These are phyloP conservation scores for Ophion costatus DNA, from an alignment of 2,888 invertebrate genomes.

Conservation along the genomic window DNA sequence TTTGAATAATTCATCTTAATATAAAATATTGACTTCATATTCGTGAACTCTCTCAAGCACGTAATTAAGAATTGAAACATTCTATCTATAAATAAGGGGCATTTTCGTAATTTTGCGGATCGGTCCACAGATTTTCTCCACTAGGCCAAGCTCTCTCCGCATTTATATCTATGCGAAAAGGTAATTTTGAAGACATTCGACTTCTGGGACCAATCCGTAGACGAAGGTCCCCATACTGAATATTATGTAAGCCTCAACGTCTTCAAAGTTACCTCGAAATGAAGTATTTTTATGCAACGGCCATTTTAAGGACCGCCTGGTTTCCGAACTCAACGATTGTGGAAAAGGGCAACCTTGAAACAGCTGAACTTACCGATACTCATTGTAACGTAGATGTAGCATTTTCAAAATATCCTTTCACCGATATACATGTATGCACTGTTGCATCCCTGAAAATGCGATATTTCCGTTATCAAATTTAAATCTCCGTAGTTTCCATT, in stretches of 20 bases:
- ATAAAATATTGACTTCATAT: background rate
- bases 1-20: background rate
- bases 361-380: background rate
- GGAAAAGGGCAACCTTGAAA: background rate
- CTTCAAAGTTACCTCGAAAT: background rate
- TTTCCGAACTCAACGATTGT: background rate
- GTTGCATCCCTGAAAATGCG: constrained; percentile 29
- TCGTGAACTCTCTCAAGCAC: background rate
- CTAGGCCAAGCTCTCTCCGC: background rate
- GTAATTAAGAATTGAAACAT: constrained; percentile 13
- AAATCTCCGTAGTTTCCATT: constrained; percentile 44
- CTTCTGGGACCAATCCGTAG: background rate
- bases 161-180: background rate
- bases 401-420: background rate
- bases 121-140: constrained; percentile 29
- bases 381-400: background rate
- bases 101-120: constrained; percentile 35
- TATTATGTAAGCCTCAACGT: background rate
- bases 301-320: background rate
- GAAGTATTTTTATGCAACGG: background rate
- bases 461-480: constrained; percentile 56
- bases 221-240: too few relatives aligned
- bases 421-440: background rate
- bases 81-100: constrained; percentile 24
- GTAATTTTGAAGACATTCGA: background rate